A percentile compares a stretch with the other conserved stretches of the same genome.
These are phyloP conservation scores for Tridacna crocea DNA, from an alignment of 2,888 invertebrate genomes.

Conservation along the genomic window DNA sequence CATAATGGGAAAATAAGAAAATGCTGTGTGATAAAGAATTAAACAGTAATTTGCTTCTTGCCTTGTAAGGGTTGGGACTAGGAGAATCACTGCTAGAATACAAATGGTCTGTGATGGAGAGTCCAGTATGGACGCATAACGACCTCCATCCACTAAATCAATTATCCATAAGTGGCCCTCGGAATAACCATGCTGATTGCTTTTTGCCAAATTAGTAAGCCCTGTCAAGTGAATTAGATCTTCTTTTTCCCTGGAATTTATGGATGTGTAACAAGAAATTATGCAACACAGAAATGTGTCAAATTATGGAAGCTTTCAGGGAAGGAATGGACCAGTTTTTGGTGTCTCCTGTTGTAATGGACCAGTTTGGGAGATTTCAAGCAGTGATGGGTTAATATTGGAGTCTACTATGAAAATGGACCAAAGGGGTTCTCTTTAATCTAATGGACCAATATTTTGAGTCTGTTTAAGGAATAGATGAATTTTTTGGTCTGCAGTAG, in stretches of 20 bases:
- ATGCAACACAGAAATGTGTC: neutral
- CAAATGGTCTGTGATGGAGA: slow-evolving; percentile 1
- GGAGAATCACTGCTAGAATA: neutral
- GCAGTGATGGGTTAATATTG: no score
- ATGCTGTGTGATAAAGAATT: no score
- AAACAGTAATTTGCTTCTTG: neutral
- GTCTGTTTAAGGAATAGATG: no score
- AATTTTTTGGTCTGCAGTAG: no score
- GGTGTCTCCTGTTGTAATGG: no score
- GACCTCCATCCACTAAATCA: slow-evolving; percentile 11
- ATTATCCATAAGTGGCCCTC: slow-evolving; percentile 16
- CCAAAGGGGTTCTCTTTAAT: no score
- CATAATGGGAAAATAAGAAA: no score
- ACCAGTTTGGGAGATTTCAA: no score
- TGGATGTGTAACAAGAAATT: slow-evolving; percentile 1
- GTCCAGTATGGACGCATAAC: slow-evolving; percentile 6
- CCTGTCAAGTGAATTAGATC: slow-evolving; percentile 11
- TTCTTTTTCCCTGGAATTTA: neutral
- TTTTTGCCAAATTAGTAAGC: slow-evolving; percentile 9
- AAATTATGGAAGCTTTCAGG: neutral
- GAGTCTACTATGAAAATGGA: no score
- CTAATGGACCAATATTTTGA: no score
- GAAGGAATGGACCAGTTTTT: no score
- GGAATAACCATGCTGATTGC: slow-evolving; percentile 14
- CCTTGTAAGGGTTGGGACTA: neutral